Evolutionary conservation across 2,888 invertebrate species (phyloP).

Genomic region (Eledone cirrhosa): DNA sequence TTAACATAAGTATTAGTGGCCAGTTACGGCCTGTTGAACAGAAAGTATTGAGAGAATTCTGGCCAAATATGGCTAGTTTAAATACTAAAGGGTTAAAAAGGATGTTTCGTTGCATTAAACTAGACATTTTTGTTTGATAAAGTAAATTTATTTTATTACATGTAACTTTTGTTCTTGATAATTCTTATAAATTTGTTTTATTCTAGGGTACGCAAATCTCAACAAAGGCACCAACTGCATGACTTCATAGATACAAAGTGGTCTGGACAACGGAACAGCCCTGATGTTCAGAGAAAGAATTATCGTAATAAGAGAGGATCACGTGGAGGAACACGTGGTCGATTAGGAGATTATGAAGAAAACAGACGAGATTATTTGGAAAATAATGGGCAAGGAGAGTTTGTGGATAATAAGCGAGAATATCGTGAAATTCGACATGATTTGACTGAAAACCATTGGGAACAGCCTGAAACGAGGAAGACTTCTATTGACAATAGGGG

Average conservation of each 20-base stretch:
- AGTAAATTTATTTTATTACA: too few relatives aligned
- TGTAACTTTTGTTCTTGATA: too few relatives aligned
- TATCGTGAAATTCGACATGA: conserved; percentile 15
- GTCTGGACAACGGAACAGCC: background rate
- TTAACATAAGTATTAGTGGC: too few relatives aligned
- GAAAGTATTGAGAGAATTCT: too few relatives aligned
- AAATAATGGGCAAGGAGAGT: conserved; percentile 5
- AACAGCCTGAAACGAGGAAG: background rate
- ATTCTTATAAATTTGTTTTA: background rate
- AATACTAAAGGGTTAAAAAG: too few relatives aligned
- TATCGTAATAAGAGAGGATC: background rate
- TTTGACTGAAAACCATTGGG: background rate
- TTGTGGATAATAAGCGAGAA: background rate
- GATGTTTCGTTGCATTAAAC: too few relatives aligned
- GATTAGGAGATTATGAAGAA: conserved; percentile 9
- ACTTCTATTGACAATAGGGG: conserved; percentile 1
- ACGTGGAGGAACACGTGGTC: conserved; percentile 4
- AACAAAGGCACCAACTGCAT: conserved; percentile 9
- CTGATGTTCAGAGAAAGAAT: conserved; percentile 22
- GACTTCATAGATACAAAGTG: conserved; percentile 23
- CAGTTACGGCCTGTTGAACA: too few relatives aligned
- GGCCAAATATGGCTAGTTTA: too few relatives aligned
- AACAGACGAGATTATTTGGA: background rate
- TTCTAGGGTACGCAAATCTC: conserved; percentile 17
- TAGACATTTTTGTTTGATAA: too few relatives aligned